These are phyloP conservation scores for Polydrusus cervinus DNA, from an alignment of 2,888 invertebrate species.

Conservation along the genomic window DNA sequence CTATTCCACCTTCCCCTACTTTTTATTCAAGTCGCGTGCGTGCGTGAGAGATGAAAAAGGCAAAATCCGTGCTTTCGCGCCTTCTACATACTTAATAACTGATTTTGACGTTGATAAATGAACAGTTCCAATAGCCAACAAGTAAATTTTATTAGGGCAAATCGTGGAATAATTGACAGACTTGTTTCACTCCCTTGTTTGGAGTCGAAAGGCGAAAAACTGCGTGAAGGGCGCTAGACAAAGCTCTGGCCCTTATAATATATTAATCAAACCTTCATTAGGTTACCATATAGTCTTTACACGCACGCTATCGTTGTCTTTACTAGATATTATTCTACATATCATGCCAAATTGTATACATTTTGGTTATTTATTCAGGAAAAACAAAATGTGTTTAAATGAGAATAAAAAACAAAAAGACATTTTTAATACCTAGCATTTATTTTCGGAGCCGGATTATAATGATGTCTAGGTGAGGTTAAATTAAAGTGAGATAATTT, in stretches of 20 bases:
- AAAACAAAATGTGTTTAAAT: too few relatives aligned
- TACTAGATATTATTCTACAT: background rate
- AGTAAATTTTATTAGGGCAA: conserved; percentile 58
- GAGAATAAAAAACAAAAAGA: too few relatives aligned
- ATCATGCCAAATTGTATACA: too few relatives aligned
- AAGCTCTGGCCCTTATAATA: conserved; percentile 11
- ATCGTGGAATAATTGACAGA: conserved; percentile 57
- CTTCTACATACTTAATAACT: conserved; percentile 53
- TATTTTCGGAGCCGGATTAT: too few relatives aligned
- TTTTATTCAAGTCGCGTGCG: background rate
- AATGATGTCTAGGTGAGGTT: too few relatives aligned
- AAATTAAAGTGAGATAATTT: too few relatives aligned
- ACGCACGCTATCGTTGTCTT: conserved; percentile 4
- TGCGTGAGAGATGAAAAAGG: conserved; percentile 11
- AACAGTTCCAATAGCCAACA: conserved; percentile 57
- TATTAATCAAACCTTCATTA: conserved; percentile 9
- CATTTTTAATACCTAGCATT: too few relatives aligned
- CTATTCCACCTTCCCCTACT: background rate
- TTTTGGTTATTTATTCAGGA: too few relatives aligned
- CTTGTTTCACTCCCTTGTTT: conserved; percentile 53
- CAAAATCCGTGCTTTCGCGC: conserved; percentile 45
- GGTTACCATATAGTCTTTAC: background rate
- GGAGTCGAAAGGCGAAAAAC: conserved; percentile 35
- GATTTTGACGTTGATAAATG: conserved; percentile 58
- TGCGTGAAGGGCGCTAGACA: conserved; percentile 13